Percentiles rank a stretch among this genome's conserved stretches.
These are phyloP conservation scores for Oscheius sp. DNA, from an alignment of 1,140 invertebrate species.

Conservation along the genomic window DNA sequence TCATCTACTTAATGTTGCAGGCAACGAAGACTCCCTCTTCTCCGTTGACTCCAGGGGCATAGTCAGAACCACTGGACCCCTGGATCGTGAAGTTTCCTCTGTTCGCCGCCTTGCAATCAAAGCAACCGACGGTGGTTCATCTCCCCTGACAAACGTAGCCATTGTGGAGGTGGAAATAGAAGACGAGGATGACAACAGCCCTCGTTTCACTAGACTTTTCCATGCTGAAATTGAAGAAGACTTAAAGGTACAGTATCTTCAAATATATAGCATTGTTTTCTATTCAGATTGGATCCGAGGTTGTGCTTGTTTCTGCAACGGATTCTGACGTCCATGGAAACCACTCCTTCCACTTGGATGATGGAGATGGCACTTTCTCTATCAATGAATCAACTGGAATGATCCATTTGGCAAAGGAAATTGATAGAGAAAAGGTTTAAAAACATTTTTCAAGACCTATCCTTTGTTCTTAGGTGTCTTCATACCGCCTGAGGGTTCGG, in stretches of 20 bases:
- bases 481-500: constrained; percentile 79
- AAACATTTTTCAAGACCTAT: constrained; percentile 72
- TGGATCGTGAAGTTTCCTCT: neutral
- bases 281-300: constrained; percentile 72
- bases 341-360: neutral
- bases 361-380: neutral
- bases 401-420: neutral
- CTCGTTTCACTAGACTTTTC: constrained; percentile 84
- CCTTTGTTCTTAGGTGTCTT: constrained; percentile 79
- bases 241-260: constrained; percentile 73
- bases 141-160: constrained; percentile 76
- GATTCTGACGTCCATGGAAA: neutral
- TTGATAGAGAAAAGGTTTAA: neutral
- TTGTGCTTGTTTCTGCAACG: constrained; percentile 82
- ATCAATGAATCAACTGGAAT: neutral
- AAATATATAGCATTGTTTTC: neutral
- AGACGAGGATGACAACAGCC: constrained; percentile 92
- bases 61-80: neutral
- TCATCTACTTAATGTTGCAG: neutral
- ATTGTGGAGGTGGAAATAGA: constrained; percentile 78
- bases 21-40: neutral
- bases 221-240: constrained; percentile 93
- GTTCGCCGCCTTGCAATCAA: neutral
- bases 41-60: neutral
- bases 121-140: constrained; percentile 79